Base-by-base conservation (phyloP, 2,113 vertebrate genomes). In the Melanerpes aurifrons region DNA sequence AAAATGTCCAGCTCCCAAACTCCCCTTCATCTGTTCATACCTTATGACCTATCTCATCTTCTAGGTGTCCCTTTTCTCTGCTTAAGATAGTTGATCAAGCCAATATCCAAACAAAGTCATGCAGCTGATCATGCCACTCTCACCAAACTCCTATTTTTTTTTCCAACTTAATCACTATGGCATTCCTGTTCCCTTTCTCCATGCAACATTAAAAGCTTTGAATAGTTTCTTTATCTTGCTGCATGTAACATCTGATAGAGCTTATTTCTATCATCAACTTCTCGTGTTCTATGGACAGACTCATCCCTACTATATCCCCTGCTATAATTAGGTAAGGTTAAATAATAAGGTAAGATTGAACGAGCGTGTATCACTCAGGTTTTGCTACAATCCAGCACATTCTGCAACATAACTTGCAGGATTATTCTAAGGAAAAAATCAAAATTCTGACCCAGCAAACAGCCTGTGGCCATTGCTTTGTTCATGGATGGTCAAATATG, bases 211-310 rank as follows among this genome's bases (percentile, higher is more conserved):
- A 21, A 75, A 78, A 69, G 18, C 69, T 87, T 88, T 35, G 32
- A 78, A 63, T 47, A 25, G 24, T 90, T 87, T 83, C 62, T 83
- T 93, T 57, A 48, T 87, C 75, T 87, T 77, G 47, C 74, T 89
- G 47, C 53, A 45, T 2, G 2, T 48, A 79, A 37, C 24, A 82
- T 50, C 53, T 77, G 84, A 53, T 31, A 59, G n/a, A 66, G 3
- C 35, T 93, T 31, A 47, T 28, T 92, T 78, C 26, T 62, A 10
- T 56, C 77, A 48, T 32, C 84, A 82, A 1, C 32, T 3, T 72
- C 86, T 79, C 19, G 10, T 6, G 4, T 56, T 82, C 50, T 74
- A 0, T 50, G 53, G 32, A 53, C 54, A 61, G 28, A 26, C 28
- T 80, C 32, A 3, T 48, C 31, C 16, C 74, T 32, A 7, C 35